Percentiles rank a stretch among this genome's conserved stretches.
phyloP scores from a whole-genome alignment of 64 coral and sea anemone species.

The Platygyra sinensis region DNA sequence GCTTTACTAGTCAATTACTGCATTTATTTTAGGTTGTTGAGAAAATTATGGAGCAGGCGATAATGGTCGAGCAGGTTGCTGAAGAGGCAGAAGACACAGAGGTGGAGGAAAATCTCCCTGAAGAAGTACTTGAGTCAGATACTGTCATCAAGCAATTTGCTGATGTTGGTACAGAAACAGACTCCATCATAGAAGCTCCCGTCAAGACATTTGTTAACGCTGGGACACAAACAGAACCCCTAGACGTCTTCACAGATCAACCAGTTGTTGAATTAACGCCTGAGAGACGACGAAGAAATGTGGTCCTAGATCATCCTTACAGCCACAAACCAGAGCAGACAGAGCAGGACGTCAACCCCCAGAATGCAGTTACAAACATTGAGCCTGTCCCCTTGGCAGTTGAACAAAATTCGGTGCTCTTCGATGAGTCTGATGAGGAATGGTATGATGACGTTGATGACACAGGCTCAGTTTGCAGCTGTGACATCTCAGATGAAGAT shows the following conservation, averaged over 20 bases:
- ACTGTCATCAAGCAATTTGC: neutral
- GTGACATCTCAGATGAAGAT: neutral
- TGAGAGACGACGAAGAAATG: neutral
- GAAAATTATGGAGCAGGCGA: neutral
- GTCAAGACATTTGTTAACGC: neutral
- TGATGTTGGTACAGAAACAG: neutral
- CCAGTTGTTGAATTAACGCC: neutral
- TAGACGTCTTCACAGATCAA: neutral
- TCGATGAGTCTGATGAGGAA: neutral
- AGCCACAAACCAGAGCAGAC: constrained; percentile 5
- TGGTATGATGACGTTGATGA: neutral
- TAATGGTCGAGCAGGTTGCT: neutral
- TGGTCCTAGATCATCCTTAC: neutral
- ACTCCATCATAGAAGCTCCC: neutral
- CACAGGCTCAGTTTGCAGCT: neutral
- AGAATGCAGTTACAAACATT: neutral
- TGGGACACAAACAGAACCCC: neutral
- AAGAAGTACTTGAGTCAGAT: neutral
- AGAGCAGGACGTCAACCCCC: neutral
- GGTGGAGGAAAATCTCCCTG: neutral
- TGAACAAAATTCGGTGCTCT: neutral
- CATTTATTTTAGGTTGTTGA: neutral
- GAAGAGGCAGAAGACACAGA: neutral
- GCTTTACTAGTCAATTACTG: no score
- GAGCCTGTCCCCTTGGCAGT: neutral